Evolutionary conservation across 2,888 invertebrate genomes (phyloP), one percentile per base, ranked within the genome.

Genomic region (Melieria picta): DNA sequence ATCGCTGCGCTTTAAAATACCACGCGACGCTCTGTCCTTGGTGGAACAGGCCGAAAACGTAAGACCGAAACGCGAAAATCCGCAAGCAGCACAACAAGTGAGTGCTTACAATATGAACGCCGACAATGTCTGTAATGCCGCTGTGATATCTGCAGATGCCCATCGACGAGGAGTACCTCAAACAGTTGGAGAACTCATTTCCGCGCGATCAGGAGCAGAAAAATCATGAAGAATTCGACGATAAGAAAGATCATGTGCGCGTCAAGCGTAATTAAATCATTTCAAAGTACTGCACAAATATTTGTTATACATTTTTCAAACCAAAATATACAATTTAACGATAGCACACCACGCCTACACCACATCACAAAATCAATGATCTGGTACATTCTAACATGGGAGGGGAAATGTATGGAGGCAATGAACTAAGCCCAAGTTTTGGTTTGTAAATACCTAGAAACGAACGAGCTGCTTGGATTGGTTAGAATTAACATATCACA

Each of bases 131-230:
- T 56, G 16, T 13, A 16, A 10, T 47, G 16, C 13, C 16, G n/a
- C 56, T 16, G 45, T 4, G 30, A 7, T 47, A 3, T 30, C 55
- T 70, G 10, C 45, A 83, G 84, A 77, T 74, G 45, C 50, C 72
- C 6, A 67, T 76, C 3, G 78, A 80, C 69, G 81, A 80, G 48
- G 83, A 81, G 69, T 85, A 86, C 70, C 74, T 86, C 1, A 82
- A 82, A 63, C 80, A 84, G 65, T 75, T 86, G 42, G 82, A 84
- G 71, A 82, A 85, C 69, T 86, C 86, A 0, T 86, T 86, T 69
- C 85, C 86, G 4, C 83, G 82, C 58, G 80, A 79, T 68, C 77
- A 75, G 56, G 77, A 77, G 9, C 75, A 77, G 61, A 78, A 76
- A 10, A 79, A 77, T 65, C 74, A 74, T 68, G 60, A 56, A 57